These are phyloP conservation scores for Nipponia nippon DNA, from an alignment of 2,113 vertebrate species.

Conservation along the genomic window DNA sequence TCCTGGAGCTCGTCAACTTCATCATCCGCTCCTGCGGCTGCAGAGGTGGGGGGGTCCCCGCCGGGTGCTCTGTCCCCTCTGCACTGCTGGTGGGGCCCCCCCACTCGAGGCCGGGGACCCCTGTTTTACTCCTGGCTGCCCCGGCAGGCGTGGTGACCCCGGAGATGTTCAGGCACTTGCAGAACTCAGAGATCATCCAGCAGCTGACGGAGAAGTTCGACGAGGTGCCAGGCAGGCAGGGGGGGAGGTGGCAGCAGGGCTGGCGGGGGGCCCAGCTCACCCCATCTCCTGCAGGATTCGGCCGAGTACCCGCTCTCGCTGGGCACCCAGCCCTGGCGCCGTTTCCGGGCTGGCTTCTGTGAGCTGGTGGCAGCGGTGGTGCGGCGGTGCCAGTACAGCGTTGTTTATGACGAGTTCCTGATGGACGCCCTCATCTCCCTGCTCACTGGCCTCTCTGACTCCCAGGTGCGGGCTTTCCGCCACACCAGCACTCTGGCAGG, in stretches of 20 bases:
- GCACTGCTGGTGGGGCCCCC: not conserved
- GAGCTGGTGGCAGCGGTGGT: constrained; percentile 78
- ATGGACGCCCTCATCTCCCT: constrained; percentile 80
- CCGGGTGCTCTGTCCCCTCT: not conserved
- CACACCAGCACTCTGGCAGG: constrained; percentile 88
- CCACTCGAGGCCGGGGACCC: not conserved
- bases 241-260: not conserved
- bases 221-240: constrained; percentile 70
- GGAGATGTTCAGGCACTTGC: constrained; percentile 80
- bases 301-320: constrained; percentile 79
- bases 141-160: constrained; percentile 76
- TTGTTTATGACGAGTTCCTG: constrained; percentile 83
- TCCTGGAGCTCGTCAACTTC: constrained; percentile 87
- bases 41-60: constrained; percentile 74
- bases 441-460: constrained; percentile 86
- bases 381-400: constrained; percentile 73
- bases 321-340: constrained; percentile 71
- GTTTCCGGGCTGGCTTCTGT: constrained; percentile 76
- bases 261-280: not conserved
- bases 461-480: constrained; percentile 88
- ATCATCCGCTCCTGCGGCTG: constrained; percentile 85
- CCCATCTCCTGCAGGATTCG: constrained; percentile 65
- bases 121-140: not conserved
- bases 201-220: constrained; percentile 84
- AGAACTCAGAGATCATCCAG: constrained; percentile 85